Conservation (phyloP, 1,140 invertebrate genomes). For the Vollenhovia emeryi region DNA sequence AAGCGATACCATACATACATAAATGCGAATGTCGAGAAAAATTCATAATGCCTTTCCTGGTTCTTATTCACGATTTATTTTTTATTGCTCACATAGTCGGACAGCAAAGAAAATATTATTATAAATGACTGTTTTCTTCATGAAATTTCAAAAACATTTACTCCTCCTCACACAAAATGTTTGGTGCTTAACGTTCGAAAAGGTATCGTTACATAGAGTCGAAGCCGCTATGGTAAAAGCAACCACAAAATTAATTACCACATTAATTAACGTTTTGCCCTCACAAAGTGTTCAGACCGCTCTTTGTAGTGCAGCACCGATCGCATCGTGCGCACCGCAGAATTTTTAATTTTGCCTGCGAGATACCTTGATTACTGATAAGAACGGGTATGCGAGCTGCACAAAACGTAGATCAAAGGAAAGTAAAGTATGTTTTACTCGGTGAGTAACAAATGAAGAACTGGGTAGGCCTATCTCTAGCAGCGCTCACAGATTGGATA, state of each 20-base stretch:
- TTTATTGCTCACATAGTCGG: not conserved
- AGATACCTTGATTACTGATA: slow-evolving; percentile 26
- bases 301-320: slow-evolving; percentile 46
- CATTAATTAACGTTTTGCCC: slow-evolving; percentile 58
- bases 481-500: not conserved
- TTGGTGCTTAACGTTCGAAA: slow-evolving; percentile 32
- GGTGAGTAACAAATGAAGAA: not conserved
- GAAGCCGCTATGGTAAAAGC: slow-evolving; percentile 1
- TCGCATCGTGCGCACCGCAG: slow-evolving; percentile 33
- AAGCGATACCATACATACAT: not conserved
- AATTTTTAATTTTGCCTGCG: slow-evolving; percentile 48
- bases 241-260: slow-evolving; percentile 56
- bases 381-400: slow-evolving; percentile 18
- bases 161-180: not conserved
- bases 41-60: not conserved
- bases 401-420: slow-evolving; percentile 18
- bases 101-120: not conserved
- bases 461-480: not conserved
- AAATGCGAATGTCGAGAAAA: not conserved
- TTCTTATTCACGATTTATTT: not conserved
- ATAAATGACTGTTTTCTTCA: not conserved
- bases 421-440: slow-evolving; percentile 10
- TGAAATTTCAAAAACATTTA: not conserved
- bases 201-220: slow-evolving; percentile 29
- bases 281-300: slow-evolving; percentile 43